phyloP scores from a whole-genome alignment of 2,888 invertebrate genomes.

The Eristalis tenax region DNA sequence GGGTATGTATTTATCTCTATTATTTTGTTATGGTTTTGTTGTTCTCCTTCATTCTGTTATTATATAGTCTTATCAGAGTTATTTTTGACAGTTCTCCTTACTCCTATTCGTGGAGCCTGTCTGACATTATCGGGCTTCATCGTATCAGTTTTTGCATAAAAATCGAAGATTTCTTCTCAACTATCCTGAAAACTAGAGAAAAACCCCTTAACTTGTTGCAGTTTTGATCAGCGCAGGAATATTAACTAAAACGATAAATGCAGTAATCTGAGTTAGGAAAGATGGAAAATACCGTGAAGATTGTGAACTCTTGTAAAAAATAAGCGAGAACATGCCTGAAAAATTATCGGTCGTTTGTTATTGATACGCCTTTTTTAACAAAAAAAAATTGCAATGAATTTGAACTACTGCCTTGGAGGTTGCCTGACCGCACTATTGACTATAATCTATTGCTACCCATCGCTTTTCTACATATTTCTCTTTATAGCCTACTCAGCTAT shows the following conservation, averaged over 20 bases:
- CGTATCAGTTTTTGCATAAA: conserved; percentile 31
- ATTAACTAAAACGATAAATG: neutral
- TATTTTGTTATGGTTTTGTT: conserved; percentile 40
- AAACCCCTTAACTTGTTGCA: conserved; percentile 59
- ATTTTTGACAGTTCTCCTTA: conserved; percentile 40
- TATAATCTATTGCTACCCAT: conserved; percentile 81
- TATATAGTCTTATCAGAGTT: conserved; percentile 52
- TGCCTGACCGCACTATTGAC: conserved; percentile 75
- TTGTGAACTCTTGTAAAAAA: conserved; percentile 14
- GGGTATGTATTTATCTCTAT: conserved; percentile 1
- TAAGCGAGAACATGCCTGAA: conserved; percentile 36
- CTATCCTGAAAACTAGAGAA: conserved; percentile 18
- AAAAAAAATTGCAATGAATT: conserved; percentile 41
- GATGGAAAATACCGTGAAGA: conserved; percentile 24
- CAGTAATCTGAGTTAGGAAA: conserved; percentile 35
- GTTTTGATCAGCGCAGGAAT: conserved; percentile 54
- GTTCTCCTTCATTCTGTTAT: conserved; percentile 41
- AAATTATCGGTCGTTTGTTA: conserved; percentile 28
- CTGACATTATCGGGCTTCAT: conserved; percentile 35
- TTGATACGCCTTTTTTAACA: conserved; percentile 28
- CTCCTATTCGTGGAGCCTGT: conserved; percentile 15
- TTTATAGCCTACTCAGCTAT: conserved; percentile 79
- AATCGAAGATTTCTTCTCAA: conserved; percentile 43
- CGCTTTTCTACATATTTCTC: conserved; percentile 80
- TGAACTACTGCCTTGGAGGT: conserved; percentile 57